phyloP scores from a whole-genome alignment of 1,140 invertebrate species.

The Metaphire vulgaris region DNA sequence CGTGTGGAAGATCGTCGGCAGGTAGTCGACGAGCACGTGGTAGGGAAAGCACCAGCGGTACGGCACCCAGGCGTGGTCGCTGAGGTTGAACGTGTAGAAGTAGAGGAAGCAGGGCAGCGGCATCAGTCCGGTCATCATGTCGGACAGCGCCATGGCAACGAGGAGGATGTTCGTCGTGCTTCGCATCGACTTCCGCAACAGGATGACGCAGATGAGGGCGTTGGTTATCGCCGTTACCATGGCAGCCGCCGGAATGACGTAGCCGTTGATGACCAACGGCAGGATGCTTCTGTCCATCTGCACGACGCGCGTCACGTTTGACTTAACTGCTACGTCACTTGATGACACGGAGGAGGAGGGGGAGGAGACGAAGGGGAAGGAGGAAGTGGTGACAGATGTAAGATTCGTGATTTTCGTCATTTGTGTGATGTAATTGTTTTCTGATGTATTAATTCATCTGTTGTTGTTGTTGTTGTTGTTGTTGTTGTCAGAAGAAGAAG shows the following conservation, averaged over 20 bases:
- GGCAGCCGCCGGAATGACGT: constrained; percentile 68
- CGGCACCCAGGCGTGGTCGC: not conserved
- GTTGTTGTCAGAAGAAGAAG: too few relatives aligned
- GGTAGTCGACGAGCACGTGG: not conserved
- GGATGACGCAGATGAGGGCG: constrained; percentile 55
- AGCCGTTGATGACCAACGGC: not conserved
- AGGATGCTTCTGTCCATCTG: not conserved
- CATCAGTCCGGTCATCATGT: constrained; percentile 77
- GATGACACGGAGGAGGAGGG: too few relatives aligned
- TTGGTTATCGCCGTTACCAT: constrained; percentile 76
- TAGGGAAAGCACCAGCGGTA: not conserved
- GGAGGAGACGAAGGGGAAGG: too few relatives aligned
- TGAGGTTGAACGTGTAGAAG: not conserved
- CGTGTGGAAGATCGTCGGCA: not conserved
- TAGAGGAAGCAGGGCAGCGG: constrained; percentile 59
- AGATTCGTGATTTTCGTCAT: too few relatives aligned
- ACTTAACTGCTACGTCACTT: not conserved
- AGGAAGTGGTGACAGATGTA: too few relatives aligned
- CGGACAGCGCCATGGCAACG: constrained; percentile 75
- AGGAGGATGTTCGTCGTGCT: constrained; percentile 62
- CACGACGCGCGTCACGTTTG: not conserved
- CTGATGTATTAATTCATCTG: too few relatives aligned
- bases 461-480: too few relatives aligned
- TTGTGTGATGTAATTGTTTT: too few relatives aligned
- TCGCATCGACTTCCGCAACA: constrained; percentile 59